Conservation (phyloP, 2,888 invertebrate species). For the Entomobrya multifasciata region DNA sequence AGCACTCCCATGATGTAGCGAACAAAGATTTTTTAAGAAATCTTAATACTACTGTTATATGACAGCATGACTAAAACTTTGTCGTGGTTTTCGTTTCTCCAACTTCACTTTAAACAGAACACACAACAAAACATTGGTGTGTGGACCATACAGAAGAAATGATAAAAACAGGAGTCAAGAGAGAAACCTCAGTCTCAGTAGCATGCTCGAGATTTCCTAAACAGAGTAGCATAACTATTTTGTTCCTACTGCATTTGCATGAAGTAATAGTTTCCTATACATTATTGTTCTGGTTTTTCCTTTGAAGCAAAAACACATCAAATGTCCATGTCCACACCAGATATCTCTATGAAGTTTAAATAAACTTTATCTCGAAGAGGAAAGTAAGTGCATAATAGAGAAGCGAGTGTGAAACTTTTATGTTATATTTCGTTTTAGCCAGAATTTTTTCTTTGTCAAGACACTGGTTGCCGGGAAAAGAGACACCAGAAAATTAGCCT, state of each 20-base stretch:
- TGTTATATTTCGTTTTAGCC: neutral
- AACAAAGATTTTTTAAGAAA: neutral
- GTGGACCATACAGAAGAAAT: no score
- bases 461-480: conserved; percentile 16
- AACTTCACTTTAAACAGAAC: neutral
- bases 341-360: conserved; percentile 15
- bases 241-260: no score
- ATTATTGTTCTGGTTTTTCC: conserved; percentile 10
- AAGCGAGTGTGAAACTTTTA: conserved; percentile 4
- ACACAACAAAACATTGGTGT: neutral
- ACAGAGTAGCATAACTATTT: no score
- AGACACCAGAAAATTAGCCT: conserved; percentile 52
- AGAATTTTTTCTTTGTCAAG: neutral
- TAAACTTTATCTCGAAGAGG: no score
- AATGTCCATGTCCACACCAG: conserved; percentile 46
- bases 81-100: neutral
- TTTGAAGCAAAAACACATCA: conserved; percentile 5
- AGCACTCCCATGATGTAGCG: neutral
- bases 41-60: neutral
- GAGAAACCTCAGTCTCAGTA: no score
- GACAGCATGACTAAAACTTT: conserved; percentile 19
- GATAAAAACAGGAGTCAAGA: conserved; percentile 48
- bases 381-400: neutral
- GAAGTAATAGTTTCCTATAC: neutral
- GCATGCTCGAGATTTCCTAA: no score